These are phyloP conservation scores for Leptodactylus fuscus DNA, from an alignment of 2,113 vertebrate genomes.

Conservation along the genomic window DNA sequence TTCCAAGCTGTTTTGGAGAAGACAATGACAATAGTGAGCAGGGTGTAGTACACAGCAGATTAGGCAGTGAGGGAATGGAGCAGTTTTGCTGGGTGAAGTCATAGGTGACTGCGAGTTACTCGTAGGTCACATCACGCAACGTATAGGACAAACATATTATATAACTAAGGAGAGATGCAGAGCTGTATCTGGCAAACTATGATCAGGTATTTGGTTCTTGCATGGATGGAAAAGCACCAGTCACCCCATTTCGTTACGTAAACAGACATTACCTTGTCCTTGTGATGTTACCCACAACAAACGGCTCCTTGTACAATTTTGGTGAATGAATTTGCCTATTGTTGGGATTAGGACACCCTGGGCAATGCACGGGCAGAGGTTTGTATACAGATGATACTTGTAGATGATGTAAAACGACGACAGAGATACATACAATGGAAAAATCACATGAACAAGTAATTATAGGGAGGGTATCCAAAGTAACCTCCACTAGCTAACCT, in stretches of 20 bases:
- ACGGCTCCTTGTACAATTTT: background rate
- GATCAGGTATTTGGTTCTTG: background rate
- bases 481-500: no score
- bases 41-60: background rate
- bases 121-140: background rate
- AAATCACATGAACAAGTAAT: no score
- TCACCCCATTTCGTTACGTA: background rate
- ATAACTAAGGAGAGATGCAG: background rate
- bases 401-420: background rate
- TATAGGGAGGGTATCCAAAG: no score
- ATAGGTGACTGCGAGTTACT: background rate
- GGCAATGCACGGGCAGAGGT: background rate
- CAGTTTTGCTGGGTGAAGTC: constrained; percentile 5
- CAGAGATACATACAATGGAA: background rate
- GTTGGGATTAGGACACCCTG: background rate
- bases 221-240: background rate
- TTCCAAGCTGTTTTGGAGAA: background rate
- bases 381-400: background rate
- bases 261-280: background rate
- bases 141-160: background rate
- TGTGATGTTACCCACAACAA: background rate
- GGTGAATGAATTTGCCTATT: background rate
- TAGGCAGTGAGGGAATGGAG: background rate
- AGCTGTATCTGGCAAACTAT: background rate
- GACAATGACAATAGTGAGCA: background rate